Conservation (phyloP, 2,797 vertebrate species). For the Thalassophryne amazonica region DNA sequence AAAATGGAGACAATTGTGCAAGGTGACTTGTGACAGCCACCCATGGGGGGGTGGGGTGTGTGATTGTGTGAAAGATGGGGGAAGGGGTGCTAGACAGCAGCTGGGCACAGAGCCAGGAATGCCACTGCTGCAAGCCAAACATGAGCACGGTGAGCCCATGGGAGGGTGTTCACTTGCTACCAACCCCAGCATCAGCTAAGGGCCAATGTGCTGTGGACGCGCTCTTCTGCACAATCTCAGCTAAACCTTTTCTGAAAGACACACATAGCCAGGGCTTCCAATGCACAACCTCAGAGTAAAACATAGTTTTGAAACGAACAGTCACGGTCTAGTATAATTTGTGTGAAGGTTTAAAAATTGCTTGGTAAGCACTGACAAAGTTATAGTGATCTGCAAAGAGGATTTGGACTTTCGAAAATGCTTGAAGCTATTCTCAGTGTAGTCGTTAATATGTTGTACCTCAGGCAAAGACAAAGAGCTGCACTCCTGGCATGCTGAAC, state of each 20-base stretch:
- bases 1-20: neutral
- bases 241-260: constrained; percentile 7
- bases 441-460: constrained; percentile 65
- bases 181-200: constrained; percentile 47
- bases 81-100: constrained; percentile 63
- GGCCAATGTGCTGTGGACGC: constrained; percentile 20
- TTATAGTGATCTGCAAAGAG: constrained; percentile 60
- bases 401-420: constrained; percentile 63
- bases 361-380: constrained; percentile 51
- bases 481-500: constrained; percentile 33
- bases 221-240: constrained; percentile 18
- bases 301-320: neutral
- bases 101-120: constrained; percentile 79
- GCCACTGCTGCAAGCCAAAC: constrained; percentile 76
- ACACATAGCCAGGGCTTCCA: constrained; percentile 11
- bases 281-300: constrained; percentile 8
- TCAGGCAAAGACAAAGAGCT: constrained; percentile 38
- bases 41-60: constrained; percentile 21
- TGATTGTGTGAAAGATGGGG: constrained; percentile 23
- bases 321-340: neutral
- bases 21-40: constrained; percentile 15
- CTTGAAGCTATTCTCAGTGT: constrained; percentile 66
- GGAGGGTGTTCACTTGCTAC: constrained; percentile 57
- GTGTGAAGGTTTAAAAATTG: constrained; percentile 46
- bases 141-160: constrained; percentile 61